A percentile compares a stretch with the other conserved stretches of the same genome.
Evolutionary conservation across 1,140 invertebrate species (phyloP).

Genomic region (Lucilia sericata): DNA sequence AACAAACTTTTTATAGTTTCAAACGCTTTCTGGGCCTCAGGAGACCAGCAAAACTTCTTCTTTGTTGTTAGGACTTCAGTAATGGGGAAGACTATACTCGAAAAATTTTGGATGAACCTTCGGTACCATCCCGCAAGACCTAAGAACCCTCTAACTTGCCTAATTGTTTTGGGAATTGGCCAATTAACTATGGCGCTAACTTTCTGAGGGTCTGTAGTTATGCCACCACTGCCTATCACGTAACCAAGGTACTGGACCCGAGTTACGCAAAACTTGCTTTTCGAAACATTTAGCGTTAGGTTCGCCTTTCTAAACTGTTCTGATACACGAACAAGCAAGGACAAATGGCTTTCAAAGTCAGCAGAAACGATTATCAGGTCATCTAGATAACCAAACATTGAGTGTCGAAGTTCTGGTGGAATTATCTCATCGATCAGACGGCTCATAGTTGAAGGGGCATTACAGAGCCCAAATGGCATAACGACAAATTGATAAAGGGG

Average conservation of each 20-base stretch:
- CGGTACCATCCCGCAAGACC: constrained; percentile 35
- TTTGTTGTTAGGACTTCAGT: no score
- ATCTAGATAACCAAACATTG: no score
- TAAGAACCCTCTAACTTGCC: neutral
- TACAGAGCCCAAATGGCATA: neutral
- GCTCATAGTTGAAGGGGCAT: neutral
- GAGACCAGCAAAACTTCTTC: no score
- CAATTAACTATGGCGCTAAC: constrained; percentile 9
- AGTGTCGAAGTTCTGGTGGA: neutral
- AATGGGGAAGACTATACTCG: no score
- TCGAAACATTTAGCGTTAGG: constrained; percentile 37
- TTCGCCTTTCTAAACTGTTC: neutral
- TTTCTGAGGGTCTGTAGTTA: constrained; percentile 33
- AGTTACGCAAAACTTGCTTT: constrained; percentile 66
- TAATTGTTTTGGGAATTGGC: neutral
- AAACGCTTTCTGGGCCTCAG: no score
- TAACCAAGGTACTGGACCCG: constrained; percentile 37
- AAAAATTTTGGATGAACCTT: no score
- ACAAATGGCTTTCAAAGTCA: constrained; percentile 31
- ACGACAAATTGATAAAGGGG: no score
- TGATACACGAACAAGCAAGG: constrained; percentile 9
- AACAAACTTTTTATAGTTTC: no score
- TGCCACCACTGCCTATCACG: constrained; percentile 51
- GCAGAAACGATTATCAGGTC: neutral
- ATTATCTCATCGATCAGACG: neutral